These are phyloP conservation scores for Alosa sapidissima DNA, from an alignment of 2,797 vertebrate species.

Conservation along the genomic window DNA sequence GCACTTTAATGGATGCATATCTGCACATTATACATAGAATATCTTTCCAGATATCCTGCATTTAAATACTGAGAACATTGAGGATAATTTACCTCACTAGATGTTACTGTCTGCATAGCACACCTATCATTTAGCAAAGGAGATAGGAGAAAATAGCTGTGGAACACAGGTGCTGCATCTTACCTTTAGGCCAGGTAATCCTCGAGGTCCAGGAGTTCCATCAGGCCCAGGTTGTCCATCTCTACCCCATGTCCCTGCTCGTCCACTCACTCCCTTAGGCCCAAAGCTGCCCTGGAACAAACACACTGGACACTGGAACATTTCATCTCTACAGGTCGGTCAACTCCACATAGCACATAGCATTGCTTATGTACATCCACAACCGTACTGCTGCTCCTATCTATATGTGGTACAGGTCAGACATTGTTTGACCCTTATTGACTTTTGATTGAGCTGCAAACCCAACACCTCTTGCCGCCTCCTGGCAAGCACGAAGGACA, in stretches of 20 bases:
- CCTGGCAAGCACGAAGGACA: background rate
- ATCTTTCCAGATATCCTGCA: background rate
- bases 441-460: background rate
- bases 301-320: constrained; percentile 8
- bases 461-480: background rate
- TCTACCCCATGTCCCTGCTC: constrained; percentile 64
- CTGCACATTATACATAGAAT: background rate
- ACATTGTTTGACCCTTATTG: background rate
- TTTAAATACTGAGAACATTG: background rate
- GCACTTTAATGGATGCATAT: background rate
- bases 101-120: background rate
- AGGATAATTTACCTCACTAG: background rate
- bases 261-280: constrained; percentile 70
- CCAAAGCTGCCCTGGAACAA: constrained; percentile 70
- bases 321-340: background rate
- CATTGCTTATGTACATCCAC: background rate
- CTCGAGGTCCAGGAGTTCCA: constrained; percentile 69
- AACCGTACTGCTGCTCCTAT: background rate
- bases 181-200: constrained; percentile 74
- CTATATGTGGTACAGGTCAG: background rate
- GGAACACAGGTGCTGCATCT: background rate
- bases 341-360: background rate
- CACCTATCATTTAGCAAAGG: background rate
- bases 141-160: background rate
- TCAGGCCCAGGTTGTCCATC: constrained; percentile 70